Evolutionary conservation across 2,888 invertebrate species (phyloP), one percentile per base, ranked within the genome.

Genomic region (Parasteatoda lunata): DNA sequence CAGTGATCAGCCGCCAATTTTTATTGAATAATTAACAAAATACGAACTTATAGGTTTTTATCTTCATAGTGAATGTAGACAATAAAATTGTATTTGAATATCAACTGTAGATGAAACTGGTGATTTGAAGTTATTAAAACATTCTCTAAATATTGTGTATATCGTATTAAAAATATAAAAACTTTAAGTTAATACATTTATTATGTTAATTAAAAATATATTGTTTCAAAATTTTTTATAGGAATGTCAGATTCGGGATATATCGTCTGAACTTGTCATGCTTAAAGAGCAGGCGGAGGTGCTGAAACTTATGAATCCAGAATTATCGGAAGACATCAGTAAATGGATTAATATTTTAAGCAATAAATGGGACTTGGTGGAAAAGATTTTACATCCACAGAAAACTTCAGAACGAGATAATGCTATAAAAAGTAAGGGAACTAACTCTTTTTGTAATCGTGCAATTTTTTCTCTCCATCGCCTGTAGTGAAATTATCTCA

Each of bases 281-380:
- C 95, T 96, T 91, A 95, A 95, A 90, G 96, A 96, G 91, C 96
- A 96, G 92, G 95, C 95, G 88, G 94, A 94, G 91, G 95, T 95
- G 92, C 93, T 96, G 89, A 94, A 95, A 90, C 92, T 93, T 90
- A 93, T 94, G 84, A 93, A 93, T 91, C 94, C 95, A 82, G 93
- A 93, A 90, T 92, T 94, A 89, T 93, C 93, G 90, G 94, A 94
- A 89, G 94, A 95, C 92, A 95, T 96, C 87, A 93, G 94, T 77
- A 95, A 95, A 94, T 93, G 95, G 89, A 94, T 95, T 90, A 94
- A 94, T 91, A 95, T 95, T 91, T 93, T 96, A 89, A 96, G 95
- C 91, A 94, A 94, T 86, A 96, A 95, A 92, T 96, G 96, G 96
- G 95, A 95, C 91, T 94, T 94, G 78, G 94, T 96, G 86, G 94